These are phyloP conservation scores for Synergus laeviventris DNA, from an alignment of 2,888 invertebrate species.

Conservation along the genomic window DNA sequence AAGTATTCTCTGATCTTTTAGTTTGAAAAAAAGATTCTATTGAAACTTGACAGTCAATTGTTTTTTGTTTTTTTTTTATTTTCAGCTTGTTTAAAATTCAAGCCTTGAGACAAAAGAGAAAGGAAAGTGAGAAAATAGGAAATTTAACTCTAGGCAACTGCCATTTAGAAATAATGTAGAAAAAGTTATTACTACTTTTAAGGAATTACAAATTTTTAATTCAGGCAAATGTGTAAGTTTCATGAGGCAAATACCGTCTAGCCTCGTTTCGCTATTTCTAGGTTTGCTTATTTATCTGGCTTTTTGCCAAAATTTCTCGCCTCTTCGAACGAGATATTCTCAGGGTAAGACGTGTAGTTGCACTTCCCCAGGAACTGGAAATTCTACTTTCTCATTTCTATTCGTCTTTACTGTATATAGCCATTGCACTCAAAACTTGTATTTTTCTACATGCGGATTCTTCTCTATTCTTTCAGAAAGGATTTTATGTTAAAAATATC, in stretches of 20 bases:
- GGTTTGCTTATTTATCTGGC: constrained; percentile 58
- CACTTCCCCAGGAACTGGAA: constrained; percentile 25
- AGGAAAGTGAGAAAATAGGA: no score
- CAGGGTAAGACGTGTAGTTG: constrained; percentile 1
- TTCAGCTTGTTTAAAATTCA: neutral
- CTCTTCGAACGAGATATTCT: constrained; percentile 8
- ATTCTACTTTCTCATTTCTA: neutral
- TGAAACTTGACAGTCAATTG: neutral
- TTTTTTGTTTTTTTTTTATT: neutral
- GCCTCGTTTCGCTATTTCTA: constrained; percentile 61
- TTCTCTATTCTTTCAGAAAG: neutral
- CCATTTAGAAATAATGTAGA: neutral
- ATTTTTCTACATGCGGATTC: neutral
- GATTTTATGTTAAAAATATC: neutral
- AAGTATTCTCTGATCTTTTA: neutral
- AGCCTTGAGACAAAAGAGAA: no score
- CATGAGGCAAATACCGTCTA: neutral
- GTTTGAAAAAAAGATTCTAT: neutral
- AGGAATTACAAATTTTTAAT: neutral
- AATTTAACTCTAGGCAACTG: no score
- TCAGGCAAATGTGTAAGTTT: neutral
- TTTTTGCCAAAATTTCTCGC: constrained; percentile 53
- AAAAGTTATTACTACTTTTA: neutral
- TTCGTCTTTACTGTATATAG: constrained; percentile 6
- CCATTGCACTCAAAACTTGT: neutral